Base-by-base conservation (phyloP, 1,140 invertebrate species). In the Reticulitermes speratus region DNA sequence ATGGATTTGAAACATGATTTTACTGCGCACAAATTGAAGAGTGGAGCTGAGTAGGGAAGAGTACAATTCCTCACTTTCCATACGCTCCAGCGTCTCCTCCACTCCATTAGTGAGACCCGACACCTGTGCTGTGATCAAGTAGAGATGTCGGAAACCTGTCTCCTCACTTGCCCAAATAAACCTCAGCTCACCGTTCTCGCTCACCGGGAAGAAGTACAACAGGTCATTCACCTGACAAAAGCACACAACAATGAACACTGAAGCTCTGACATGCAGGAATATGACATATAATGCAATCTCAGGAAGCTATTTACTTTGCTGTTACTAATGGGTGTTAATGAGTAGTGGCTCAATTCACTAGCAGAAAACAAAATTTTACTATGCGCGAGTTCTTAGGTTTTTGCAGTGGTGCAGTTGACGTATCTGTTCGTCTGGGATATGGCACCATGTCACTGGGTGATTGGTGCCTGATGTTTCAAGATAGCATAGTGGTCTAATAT, bases 121-220 rank as follows among this genome's bases (percentile, higher is more conserved):
- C 88, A 92, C 90, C 86, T 90, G 91, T 83, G 94, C 93, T 45
- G 93, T 94, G 38, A 98, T 92, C 32, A 97, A 91, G 91, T 98
- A 98, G 44, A 99, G 92, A 91, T 99, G 98, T 82, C 97, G 92
- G 89, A 94, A 98, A n/a, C 98, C 97, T 1, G 95, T 95, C 90
- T 97, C 96, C 91, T 99, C 98, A 83, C 96, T 97, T 0, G 96
- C 96, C 97, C 97, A 99, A 81, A 99, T 94, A 90, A 98, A 98
- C 87, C 94, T 94, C 19, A 96, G 90, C 88, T 92, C 91, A 44
- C 89, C 87, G 0, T 91, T 90, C 0, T 92, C 90, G 89, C 93
- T 91, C 52, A 92, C 89, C 65, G 92, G 88, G 81, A 95, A 95
- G 59, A 98, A 92, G 90, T 97, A 93, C 1, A 98, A 91, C 86